A percentile compares a stretch with the other conserved stretches of the same genome.
phyloP scores from a whole-genome alignment of 2,888 invertebrate species.

The Amphipyra berbera region DNA sequence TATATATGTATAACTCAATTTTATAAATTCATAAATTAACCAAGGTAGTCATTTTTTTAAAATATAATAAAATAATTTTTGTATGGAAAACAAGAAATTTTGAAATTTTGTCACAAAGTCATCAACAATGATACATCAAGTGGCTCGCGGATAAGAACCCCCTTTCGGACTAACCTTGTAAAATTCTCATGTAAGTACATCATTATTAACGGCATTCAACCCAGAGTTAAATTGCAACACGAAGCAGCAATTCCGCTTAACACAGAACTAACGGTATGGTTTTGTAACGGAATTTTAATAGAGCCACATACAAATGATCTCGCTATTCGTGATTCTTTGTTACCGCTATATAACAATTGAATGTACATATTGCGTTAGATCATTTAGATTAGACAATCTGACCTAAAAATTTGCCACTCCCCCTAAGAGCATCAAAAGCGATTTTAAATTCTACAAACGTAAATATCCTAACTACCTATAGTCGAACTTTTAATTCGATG shows the following conservation, averaged over 20 bases:
- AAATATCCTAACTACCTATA: conserved; percentile 11
- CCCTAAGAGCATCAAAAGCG: conserved; percentile 22
- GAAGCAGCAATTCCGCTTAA: conserved; percentile 49
- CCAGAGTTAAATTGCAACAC: conserved; percentile 57
- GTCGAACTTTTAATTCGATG: too few species aligned
- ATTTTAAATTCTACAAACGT: conserved; percentile 39
- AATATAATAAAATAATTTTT: too few species aligned
- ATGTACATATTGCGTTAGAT: conserved; percentile 37
- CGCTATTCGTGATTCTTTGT: conserved; percentile 47
- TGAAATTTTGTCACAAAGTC: too few species aligned
- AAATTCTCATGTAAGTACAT: conserved; percentile 22
- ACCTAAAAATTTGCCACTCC: conserved; percentile 29
- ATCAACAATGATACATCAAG: too few species aligned
- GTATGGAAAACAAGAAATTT: too few species aligned
- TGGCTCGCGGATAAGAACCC: too few species aligned
- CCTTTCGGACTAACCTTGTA: too few species aligned
- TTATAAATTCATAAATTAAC: too few species aligned
- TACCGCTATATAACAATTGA: conserved; percentile 38
- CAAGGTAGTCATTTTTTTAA: too few species aligned
- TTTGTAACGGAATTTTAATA: conserved; percentile 57
- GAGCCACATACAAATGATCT: conserved; percentile 49
- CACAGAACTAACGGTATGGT: conserved; percentile 54
- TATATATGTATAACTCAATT: too few species aligned
- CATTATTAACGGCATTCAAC: conserved; percentile 36
- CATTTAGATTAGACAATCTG: conserved; percentile 36